Base-by-base conservation (phyloP, 2,888 invertebrate species). In the Stegana nigrithorax region DNA sequence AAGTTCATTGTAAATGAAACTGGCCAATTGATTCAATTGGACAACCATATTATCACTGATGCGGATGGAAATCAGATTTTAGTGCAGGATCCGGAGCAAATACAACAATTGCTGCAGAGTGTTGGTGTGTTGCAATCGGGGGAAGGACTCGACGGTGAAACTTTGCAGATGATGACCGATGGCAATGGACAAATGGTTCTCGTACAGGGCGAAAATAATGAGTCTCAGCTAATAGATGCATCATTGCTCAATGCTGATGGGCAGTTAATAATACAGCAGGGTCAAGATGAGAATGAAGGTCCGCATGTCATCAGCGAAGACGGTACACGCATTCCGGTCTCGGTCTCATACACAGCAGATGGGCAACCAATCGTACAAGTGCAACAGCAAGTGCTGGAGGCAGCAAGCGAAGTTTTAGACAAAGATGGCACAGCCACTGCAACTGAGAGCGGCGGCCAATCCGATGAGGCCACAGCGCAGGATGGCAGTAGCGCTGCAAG, bases 1-100 rank as follows among this genome's bases (percentile, higher is more conserved):
- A 86, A 86, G 73, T 86, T 86, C 44, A 86, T 86, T 66, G 78
- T 86, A 26, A 86, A 86, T 61, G 86, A 86, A 67, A 86, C 85
- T 62, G 86, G 86, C 0, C 86, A 86, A 67, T 69, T 86, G 29
- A 66, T 86, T 14, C 86, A 86, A 66, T 71, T 86, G 44, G 86
- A 86, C 67, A 86, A 86, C 67, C 86, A 86, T 67, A 86, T 86
- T 50, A 75, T 86, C 32, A 86, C 86, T 36, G 86, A 86, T 66
- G 85, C 85, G 32, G 86, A 86, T 7, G 86, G 86, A 27, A 86
- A 86, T 69, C 86, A 86, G 68, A 86, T 86, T 53, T 74, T 86
- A 14, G 86, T 86, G 0, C 85, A 86, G 67, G 85, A 86, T 69
- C 83, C 83, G 7, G 86, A 86, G 69, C 86, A 86, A 68, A 86